Evolutionary conservation across 2,113 vertebrate genomes (phyloP), one percentile per base, ranked within the genome.

Genomic region (Amblyornis subalaris): DNA sequence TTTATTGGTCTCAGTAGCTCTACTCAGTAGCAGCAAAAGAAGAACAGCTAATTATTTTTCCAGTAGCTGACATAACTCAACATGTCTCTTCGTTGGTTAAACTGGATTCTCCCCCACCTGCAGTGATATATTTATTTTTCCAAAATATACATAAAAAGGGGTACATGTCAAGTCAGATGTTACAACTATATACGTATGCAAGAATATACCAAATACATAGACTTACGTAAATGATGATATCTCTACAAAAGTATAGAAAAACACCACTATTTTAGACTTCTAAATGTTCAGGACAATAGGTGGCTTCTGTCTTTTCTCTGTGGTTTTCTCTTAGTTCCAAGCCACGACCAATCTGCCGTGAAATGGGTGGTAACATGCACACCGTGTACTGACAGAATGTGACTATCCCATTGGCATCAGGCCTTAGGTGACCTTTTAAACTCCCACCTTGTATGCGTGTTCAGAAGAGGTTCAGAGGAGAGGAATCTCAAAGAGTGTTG

Each of bases 41-140:
- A 88, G 20, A 61, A 79, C n/a, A 65, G 21, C 20, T 65, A 69
- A 82, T 69, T 87, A 38, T 57, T 96, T 90, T 87, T 69, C 25
- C 50, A 90, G 14, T 22, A 89, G 50, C 13, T 10, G 6, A 74
- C 89, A 35, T 72, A 86, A 77, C 38, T 73, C 29, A 61, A 44
- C 36, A 25, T 64, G n/a, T 7, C 24, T 80, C 40, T 88, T 74
- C 2, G 2, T 18, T 78, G 3, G 28, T 45, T 69, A 60, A 74
- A 77, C 9, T 29, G 15, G 21, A 61, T 83, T 89, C 42, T 50
- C 29, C 23, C 9, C 6, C 17, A 51, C 6, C 2, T 19, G 26
- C 20, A 44, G 15, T 17, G 55, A 73, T 50, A 65, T 2, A 58
- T 19, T 75, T 42, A 47, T 70, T 95, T 95, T 86, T 70, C 25